Conservation (phyloP, 2,888 invertebrate species). For the Nezara viridula region DNA sequence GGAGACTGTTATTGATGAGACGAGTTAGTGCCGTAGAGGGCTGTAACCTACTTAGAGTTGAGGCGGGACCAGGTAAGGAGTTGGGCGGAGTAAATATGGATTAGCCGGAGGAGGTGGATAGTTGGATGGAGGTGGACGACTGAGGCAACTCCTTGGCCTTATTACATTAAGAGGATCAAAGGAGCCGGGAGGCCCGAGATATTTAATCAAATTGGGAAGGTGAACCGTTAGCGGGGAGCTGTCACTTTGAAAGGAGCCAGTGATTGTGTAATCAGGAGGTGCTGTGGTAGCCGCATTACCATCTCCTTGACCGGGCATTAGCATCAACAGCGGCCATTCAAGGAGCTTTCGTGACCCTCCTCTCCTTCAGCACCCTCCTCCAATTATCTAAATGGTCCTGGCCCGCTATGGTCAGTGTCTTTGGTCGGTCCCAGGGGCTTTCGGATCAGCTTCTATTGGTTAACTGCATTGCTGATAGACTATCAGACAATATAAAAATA, state of each 20-base stretch:
- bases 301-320: conserved; percentile 57
- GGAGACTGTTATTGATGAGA: conserved; percentile 26
- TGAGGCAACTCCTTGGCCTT: conserved; percentile 57
- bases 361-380: background rate
- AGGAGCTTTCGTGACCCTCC: background rate
- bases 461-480: background rate
- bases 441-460: background rate
- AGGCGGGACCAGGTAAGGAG: conserved; percentile 50
- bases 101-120: conserved; percentile 53
- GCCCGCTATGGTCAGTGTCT: conserved; percentile 5
- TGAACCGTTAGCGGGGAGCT: conserved; percentile 55
- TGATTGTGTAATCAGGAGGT: conserved; percentile 55
- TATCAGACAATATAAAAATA: too few species aligned
- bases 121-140: background rate
- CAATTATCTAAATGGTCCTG: conserved; percentile 30
- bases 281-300: conserved; percentile 50
- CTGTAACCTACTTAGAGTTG: conserved; percentile 55
- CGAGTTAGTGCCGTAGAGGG: conserved; percentile 27
- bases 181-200: conserved; percentile 61
- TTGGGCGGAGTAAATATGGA: conserved; percentile 62
- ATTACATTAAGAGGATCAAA: conserved; percentile 64
- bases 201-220: conserved; percentile 63
- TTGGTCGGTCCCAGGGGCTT: background rate
- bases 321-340: conserved; percentile 42
- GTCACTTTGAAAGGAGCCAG: conserved; percentile 59